A percentile compares a stretch with the other conserved stretches of the same genome.
Conservation (phyloP, 2,888 invertebrate genomes). For the Lasioglossum lativentre region DNA sequence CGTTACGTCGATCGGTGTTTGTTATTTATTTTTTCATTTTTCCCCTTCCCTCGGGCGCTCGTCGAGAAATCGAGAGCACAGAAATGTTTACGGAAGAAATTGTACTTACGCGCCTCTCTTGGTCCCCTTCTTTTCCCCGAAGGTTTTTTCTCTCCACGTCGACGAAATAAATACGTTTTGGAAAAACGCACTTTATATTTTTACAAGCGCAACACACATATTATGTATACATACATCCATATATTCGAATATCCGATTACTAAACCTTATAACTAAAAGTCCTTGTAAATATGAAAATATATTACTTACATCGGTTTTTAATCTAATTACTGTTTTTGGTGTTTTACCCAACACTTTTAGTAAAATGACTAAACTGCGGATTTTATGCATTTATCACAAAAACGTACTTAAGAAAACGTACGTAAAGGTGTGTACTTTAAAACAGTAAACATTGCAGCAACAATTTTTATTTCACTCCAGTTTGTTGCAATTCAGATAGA, state of each 20-base stretch:
- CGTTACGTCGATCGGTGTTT: constrained; percentile 67
- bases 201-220: constrained; percentile 70
- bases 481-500: too few relatives aligned
- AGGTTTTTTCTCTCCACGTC: constrained; percentile 42
- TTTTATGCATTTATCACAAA: too few relatives aligned
- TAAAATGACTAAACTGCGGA: too few relatives aligned
- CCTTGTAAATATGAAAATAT: constrained; percentile 75
- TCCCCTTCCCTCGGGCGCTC: not conserved
- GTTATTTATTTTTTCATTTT: not conserved
- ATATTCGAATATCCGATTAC: constrained; percentile 65
- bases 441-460: too few relatives aligned
- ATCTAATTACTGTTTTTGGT: constrained; percentile 63
- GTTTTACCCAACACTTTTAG: not conserved
- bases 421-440: too few relatives aligned
- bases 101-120: not conserved
- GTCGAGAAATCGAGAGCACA: not conserved
- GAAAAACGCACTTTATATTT: constrained; percentile 74
- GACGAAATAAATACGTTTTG: constrained; percentile 71
- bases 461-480: too few relatives aligned
- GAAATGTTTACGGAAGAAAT: constrained; percentile 22
- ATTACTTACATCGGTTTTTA: constrained; percentile 75
- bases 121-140: not conserved
- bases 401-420: too few relatives aligned
- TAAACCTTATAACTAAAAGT: constrained; percentile 68
- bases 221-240: constrained; percentile 63